phyloP scores from a whole-genome alignment of 2,797 vertebrate genomes.

The Poecilia velifera region DNA sequence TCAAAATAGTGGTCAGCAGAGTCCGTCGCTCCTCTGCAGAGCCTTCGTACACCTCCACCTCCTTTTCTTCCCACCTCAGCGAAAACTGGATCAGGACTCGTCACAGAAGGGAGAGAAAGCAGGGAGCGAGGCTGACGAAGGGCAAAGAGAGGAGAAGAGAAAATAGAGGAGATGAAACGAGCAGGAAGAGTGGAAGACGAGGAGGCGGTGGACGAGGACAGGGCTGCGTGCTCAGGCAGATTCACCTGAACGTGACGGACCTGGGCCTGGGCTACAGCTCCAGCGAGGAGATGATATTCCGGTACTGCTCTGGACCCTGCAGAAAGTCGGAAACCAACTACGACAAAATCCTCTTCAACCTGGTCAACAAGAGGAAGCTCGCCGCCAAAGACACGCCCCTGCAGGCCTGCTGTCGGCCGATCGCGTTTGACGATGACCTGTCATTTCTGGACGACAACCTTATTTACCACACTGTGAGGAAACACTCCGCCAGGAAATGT shows the following conservation, averaged over 20 bases:
- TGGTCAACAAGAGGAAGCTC: conserved; percentile 85
- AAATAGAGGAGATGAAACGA: conserved; percentile 3
- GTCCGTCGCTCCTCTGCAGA: conserved; percentile 80
- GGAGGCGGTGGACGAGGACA: conserved; percentile 74
- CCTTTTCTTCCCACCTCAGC: conserved; percentile 67
- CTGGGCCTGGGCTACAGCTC: conserved; percentile 92
- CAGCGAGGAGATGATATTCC: conserved; percentile 93
- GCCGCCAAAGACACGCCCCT: conserved; percentile 81
- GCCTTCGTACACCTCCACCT: conserved; percentile 47
- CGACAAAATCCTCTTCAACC: conserved; percentile 92
- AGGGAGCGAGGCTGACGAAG: conserved; percentile 15
- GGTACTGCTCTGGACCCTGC: conserved; percentile 93
- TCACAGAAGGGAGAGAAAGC: conserved; percentile 81
- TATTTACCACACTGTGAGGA: conserved; percentile 91
- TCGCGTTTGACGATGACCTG: conserved; percentile 91
- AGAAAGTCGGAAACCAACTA: conserved; percentile 91
- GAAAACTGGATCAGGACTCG: conserved; percentile 76
- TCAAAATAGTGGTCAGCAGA: conserved; percentile 89
- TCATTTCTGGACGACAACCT: conserved; percentile 94
- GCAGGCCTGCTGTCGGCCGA: conserved; percentile 86
- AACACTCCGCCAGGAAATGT: conserved; percentile 94
- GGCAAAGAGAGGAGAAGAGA: conserved; percentile 55
- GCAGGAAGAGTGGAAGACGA: conserved; percentile 62
- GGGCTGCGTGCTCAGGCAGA: conserved; percentile 89
- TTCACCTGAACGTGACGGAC: conserved; percentile 94